A percentile compares a stretch with the other conserved stretches of the same genome.
These are phyloP conservation scores for Metopolophium dirhodum DNA, from an alignment of 1,140 invertebrate species.

Conservation along the genomic window DNA sequence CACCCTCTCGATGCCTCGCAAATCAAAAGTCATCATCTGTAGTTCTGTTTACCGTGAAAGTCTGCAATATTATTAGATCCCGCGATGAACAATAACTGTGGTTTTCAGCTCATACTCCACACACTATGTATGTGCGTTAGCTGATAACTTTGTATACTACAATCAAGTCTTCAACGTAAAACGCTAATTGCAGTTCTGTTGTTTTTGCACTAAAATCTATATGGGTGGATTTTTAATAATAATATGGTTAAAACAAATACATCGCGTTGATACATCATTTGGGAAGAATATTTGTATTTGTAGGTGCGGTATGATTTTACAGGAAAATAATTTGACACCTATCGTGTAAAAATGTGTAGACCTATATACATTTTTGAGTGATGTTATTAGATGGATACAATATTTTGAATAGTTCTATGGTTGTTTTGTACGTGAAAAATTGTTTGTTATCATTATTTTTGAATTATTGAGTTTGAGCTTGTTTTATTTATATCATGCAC, in stretches of 20 bases:
- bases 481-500: background rate
- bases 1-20: background rate
- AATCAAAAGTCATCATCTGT: background rate
- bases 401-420: background rate
- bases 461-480: background rate
- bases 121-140: background rate
- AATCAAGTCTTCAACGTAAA: background rate
- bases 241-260: background rate
- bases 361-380: background rate
- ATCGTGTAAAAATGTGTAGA: background rate
- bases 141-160: background rate
- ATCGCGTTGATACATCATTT: background rate
- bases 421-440: background rate
- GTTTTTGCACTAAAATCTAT: background rate
- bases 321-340: background rate
- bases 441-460: background rate
- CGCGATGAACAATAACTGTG: background rate
- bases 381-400: background rate
- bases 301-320: background rate
- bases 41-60: background rate
- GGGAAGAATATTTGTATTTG: background rate
- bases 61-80: background rate
- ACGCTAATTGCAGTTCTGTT: background rate
- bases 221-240: too few species aligned
- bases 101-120: background rate